Percentiles rank a stretch among this genome's conserved stretches.
phyloP scores from a whole-genome alignment of 1,140 invertebrate genomes.

The Conus betulinus region DNA sequence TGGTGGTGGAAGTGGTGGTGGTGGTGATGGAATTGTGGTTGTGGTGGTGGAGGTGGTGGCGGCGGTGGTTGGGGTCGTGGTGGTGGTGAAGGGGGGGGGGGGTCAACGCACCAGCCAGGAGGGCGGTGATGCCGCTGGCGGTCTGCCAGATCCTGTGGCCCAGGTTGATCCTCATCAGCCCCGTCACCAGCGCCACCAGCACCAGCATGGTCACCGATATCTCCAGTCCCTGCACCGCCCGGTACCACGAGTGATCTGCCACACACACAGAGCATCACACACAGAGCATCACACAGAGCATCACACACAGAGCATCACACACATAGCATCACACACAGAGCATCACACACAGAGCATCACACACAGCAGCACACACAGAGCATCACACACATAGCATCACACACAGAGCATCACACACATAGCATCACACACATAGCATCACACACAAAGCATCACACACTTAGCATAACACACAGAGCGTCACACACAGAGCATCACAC shows the following conservation, averaged over 20 bases:
- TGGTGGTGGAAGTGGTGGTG: background rate
- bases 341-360: background rate
- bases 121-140: constrained; percentile 7
- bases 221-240: constrained; percentile 26
- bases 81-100: background rate
- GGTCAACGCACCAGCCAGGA: background rate
- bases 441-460: background rate
- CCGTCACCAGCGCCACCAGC: constrained; percentile 20
- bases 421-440: background rate
- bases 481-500: background rate
- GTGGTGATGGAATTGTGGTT: background rate
- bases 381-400: background rate
- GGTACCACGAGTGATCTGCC: constrained; percentile 18
- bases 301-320: background rate
- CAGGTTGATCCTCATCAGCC: constrained; percentile 35
- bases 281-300: background rate
- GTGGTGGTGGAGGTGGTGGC: background rate
- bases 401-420: background rate
- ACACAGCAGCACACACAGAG: background rate
- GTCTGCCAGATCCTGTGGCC: constrained; percentile 31
- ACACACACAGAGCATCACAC: background rate
- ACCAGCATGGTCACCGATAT: constrained; percentile 25
- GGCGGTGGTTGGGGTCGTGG: background rate
- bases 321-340: background rate
- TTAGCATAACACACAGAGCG: background rate